Evolutionary conservation across 30 jellyfish, hydroid and myxozoan genomes (phyloP), one percentile per base, ranked within the genome.

Genomic region (Hydractinia symbiolongicarpus): DNA sequence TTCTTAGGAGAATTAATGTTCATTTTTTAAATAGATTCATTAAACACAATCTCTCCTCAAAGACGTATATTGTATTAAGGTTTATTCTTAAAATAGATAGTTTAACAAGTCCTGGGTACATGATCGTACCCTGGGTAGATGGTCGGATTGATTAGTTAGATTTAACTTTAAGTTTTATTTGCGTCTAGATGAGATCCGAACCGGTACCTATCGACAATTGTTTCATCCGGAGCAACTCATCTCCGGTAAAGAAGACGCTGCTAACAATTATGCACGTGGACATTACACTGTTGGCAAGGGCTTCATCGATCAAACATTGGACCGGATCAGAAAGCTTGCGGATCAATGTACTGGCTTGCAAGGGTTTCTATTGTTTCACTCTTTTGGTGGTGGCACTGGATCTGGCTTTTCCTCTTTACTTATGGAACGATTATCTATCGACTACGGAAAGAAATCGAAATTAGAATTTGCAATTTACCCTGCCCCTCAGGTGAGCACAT

Each of bases 301-400:
- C 17, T 30, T 19, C 80, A 76, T 76, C 79, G 84, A 76, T 17
- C 68, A 19, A 30, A 60, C 81, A 13, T 19, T 76, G 19, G 84
- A 54, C 5, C 84, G 84, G 49, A 76, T 76, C 52, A 44, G 84
- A 9, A 76, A 60, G 84, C 44, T 76, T 14, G 77, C 84, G 52
- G 84, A 76, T 51, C 80, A 55, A 55, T 76, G 84, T 53, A 60
- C 78, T 54, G 84, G 84, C 44, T 79, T 76, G 40, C 84, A 76
- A 54, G 84, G 84, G 5, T 76, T 76, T 60, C 30, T 76, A 20
- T 14, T 76, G 11, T 76, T 60, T 13, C 84, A 76, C 50, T 76
- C 84, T n/a, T 81, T 81, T 62, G 88, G 88, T 15, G 88, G 88
- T 9, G 88, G 88, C 85, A 81, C 88, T 5, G 88, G 84, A n/a